Evolutionary conservation across 2,113 vertebrate genomes (phyloP).

Genomic region (Sander lucioperca): DNA sequence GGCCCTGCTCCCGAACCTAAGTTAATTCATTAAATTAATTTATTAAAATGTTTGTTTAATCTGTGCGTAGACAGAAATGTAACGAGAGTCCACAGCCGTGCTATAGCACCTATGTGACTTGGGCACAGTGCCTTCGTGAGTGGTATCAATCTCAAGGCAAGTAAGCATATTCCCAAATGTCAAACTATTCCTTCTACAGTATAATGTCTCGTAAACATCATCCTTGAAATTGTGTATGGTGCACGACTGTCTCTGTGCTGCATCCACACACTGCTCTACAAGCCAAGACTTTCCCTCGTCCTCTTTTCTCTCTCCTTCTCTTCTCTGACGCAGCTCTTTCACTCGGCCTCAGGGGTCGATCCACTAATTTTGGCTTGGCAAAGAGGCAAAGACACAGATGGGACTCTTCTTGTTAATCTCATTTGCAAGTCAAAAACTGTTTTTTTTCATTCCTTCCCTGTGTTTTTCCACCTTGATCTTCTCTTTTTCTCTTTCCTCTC

Average conservation of each 20-base stretch:
- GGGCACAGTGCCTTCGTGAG: neutral
- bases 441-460: constrained; percentile 31
- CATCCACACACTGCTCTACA: constrained; percentile 1
- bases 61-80: neutral
- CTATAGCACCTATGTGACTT: no score
- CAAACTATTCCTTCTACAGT: neutral
- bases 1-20: no score
- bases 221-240: neutral
- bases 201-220: neutral
- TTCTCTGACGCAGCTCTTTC: constrained; percentile 73
- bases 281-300: constrained; percentile 20
- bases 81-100: neutral
- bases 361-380: constrained; percentile 73
- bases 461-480: constrained; percentile 35
- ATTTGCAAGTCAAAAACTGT: constrained; percentile 67
- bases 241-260: neutral
- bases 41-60: neutral
- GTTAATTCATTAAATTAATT: no score
- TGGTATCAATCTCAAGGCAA: neutral
- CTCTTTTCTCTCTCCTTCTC: constrained; percentile 5
- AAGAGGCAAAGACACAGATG: constrained; percentile 72
- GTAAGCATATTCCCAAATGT: constrained; percentile 7
- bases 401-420: constrained; percentile 67
- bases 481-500: neutral
- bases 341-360: constrained; percentile 60